Evolutionary conservation across 2,113 vertebrate species (phyloP), one percentile per base, ranked within the genome.

Genomic region (Prolemur simus): DNA sequence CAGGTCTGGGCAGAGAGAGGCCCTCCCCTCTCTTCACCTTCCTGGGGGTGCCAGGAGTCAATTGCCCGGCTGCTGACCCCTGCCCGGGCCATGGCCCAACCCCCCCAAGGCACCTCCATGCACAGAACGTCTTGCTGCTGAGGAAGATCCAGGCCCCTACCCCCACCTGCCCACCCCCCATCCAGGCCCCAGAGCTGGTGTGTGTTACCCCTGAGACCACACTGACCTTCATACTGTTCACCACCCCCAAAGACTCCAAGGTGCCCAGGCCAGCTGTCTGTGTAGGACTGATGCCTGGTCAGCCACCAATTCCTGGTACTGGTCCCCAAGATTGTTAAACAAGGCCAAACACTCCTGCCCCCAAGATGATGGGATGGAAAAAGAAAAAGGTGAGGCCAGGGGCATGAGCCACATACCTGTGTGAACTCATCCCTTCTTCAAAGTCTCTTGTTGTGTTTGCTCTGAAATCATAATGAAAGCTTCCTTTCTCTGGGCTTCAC

Each of bases 331-430:
- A 83, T 20, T 84, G 37, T 37, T 94, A 77, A 92, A 86, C 68
- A 73, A 96, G 49, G 39, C 54, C 68, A 60, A 60, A 78, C 34
- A 42, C 56, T 80, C 56, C 90, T 87, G 42, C 10, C 69, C 21
- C 18, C 11, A 2, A 86, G 73, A 96, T 14, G 80, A 97, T 97
- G 95, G 74, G 74, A 58, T 8, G 12, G 82, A 78, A 84, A 54
- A 87, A 96, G 80, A 82, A 80, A 83, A 91, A 95, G 96, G 91
- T 97, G 54, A 98, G 97, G 52, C 63, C 37, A 15, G 34, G 56
- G 54, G 0, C 47, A 15, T 9, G 20, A 66, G 27, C 13, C 2
- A 3, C 1, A 9, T 13, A 8, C 66, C 21, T 4, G 3, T 3
- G 0, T 23, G 85, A 52, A 42, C 25, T 52, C 81, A 27, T n/a